phyloP scores from a whole-genome alignment of 2,888 invertebrate genomes.

The Lissonota sp. region DNA sequence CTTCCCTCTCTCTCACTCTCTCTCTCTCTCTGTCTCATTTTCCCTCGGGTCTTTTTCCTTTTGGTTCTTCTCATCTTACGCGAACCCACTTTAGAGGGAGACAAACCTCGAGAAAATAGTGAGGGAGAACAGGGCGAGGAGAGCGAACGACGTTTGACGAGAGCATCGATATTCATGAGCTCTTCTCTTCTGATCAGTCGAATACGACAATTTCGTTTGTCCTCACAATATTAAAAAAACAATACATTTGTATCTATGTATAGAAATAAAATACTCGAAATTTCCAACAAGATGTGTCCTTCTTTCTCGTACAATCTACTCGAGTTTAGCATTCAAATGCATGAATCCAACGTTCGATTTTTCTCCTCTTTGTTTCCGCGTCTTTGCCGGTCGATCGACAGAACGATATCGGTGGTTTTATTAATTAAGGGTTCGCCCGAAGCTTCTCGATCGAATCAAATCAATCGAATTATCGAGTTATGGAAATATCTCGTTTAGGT shows the following conservation, averaged over 20 bases:
- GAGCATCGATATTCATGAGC: conserved; percentile 64
- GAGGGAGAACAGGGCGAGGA: conserved; percentile 49
- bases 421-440: conserved; percentile 62
- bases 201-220: conserved; percentile 54
- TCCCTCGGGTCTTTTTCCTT: conserved; percentile 22
- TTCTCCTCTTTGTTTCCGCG: neutral
- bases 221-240: conserved; percentile 20
- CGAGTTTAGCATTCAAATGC: conserved; percentile 49
- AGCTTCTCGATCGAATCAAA: conserved; percentile 37
- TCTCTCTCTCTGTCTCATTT: conserved; percentile 17
- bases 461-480: conserved; percentile 69
- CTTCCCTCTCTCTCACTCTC: conserved; percentile 53
- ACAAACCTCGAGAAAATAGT: conserved; percentile 41
- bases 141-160: conserved; percentile 59
- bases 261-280: conserved; percentile 4
- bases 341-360: neutral
- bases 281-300: conserved; percentile 36
- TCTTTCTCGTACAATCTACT: conserved; percentile 31
- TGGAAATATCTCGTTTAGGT: conserved; percentile 51
- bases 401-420: conserved; percentile 34
- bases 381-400: conserved; percentile 18
- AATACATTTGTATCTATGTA: neutral
- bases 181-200: conserved; percentile 43
- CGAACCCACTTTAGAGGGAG: conserved; percentile 38
- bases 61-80: conserved; percentile 45